Conservation (phyloP, 2,113 vertebrate species). For the Cynopterus brachyotis region DNA sequence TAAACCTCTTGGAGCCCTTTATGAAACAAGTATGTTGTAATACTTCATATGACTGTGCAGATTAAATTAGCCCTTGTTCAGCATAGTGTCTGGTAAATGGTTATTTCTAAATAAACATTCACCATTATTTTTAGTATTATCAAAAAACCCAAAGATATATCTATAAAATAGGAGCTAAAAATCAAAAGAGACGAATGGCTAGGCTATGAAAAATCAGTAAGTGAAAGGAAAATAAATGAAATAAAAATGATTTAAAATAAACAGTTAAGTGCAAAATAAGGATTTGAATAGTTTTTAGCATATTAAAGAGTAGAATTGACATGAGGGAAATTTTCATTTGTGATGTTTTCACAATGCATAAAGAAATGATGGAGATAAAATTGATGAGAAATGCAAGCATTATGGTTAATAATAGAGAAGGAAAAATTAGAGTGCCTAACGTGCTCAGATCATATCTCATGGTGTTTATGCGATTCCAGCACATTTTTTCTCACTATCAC, state of each 20-base stretch:
- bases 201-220: not conserved
- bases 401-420: not conserved
- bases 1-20: not conserved
- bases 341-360: not conserved
- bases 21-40: not conserved
- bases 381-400: not conserved
- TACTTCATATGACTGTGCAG: not conserved
- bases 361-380: not conserved
- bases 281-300: not conserved
- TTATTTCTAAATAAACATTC: not conserved
- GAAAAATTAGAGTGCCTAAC: not conserved
- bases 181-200: not conserved
- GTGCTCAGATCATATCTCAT: not conserved
- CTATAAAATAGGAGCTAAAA: not conserved
- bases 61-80: not conserved
- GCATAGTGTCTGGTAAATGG: not conserved
- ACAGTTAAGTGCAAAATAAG: not conserved
- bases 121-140: not conserved
- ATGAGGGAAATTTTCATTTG: not conserved
- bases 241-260: constrained; percentile 5
- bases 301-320: not conserved
- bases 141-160: not conserved
- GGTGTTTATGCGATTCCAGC: not conserved
- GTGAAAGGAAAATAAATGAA: not conserved
- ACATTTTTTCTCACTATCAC: not conserved